phyloP scores from a whole-genome alignment of 1,140 invertebrate species.

The Leptinotarsa defecta region DNA sequence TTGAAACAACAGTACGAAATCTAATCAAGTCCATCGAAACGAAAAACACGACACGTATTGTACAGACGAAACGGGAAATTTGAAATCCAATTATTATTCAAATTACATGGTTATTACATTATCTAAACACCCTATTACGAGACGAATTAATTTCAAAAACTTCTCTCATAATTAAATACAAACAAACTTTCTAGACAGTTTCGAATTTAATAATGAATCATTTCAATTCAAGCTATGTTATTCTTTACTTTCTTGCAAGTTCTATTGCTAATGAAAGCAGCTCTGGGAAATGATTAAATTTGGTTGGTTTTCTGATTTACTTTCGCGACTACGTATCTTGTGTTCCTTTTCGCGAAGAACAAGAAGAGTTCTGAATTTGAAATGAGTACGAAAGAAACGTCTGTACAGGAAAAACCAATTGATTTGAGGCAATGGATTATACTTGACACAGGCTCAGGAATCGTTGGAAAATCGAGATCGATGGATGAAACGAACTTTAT shows the following conservation, averaged over 20 bases:
- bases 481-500: slow-evolving; percentile 10
- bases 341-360: slow-evolving; percentile 22
- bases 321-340: neutral
- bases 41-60: neutral
- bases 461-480: slow-evolving; percentile 20
- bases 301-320: slow-evolving; percentile 40
- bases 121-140: slow-evolving; percentile 32
- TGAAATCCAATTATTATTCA: slow-evolving; percentile 34
- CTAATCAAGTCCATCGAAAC: neutral
- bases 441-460: slow-evolving; percentile 18
- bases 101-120: slow-evolving; percentile 32
- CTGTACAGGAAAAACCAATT: slow-evolving; percentile 24
- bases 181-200: slow-evolving; percentile 36
- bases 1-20: neutral
- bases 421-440: slow-evolving; percentile 22
- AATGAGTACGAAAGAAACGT: slow-evolving; percentile 5
- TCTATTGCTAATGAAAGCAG: slow-evolving; percentile 47
- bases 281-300: slow-evolving; percentile 46
- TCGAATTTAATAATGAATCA: slow-evolving; percentile 34
- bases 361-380: neutral
- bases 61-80: slow-evolving; percentile 9
- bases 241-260: slow-evolving; percentile 41
- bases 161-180: slow-evolving; percentile 36
- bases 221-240: slow-evolving; percentile 31
- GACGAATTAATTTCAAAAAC: slow-evolving; percentile 35